A percentile compares a stretch with the other conserved stretches of the same genome.
Conservation (phyloP, 1,140 invertebrate genomes). For the Drosophila navojoa region DNA sequence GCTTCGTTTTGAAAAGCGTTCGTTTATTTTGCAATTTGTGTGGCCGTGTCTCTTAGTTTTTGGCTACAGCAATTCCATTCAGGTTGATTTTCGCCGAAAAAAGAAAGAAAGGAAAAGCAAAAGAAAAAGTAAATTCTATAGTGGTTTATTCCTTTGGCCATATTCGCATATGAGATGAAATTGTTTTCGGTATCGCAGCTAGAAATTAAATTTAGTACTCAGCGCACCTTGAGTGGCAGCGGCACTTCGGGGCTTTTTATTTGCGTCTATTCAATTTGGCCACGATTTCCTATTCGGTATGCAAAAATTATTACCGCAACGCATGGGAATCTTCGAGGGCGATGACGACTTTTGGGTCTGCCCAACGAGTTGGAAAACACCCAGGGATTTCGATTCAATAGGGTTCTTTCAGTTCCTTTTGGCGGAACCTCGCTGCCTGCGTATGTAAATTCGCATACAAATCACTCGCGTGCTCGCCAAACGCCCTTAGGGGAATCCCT, state of each 20-base stretch:
- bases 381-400: conserved; percentile 51
- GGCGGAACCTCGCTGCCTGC: conserved; percentile 23
- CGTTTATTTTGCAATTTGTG: conserved; percentile 63
- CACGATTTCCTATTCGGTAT: conserved; percentile 70
- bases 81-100: conserved; percentile 52
- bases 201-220: conserved; percentile 67
- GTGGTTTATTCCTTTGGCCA: too few species aligned
- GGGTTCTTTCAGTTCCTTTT: not conserved
- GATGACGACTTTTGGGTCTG: conserved; percentile 38
- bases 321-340: conserved; percentile 30
- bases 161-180: conserved; percentile 2
- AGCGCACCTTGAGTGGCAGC: conserved; percentile 15
- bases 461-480: conserved; percentile 72
- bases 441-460: conserved; percentile 79
- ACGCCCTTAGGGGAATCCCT: conserved; percentile 76
- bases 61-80: conserved; percentile 19
- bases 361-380: conserved; percentile 77
- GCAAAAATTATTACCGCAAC: conserved; percentile 72
- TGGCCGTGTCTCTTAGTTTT: conserved; percentile 21
- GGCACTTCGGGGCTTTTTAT: not conserved
- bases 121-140: conserved; percentile 26
- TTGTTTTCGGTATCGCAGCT: conserved; percentile 38
- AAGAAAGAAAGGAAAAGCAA: too few species aligned
- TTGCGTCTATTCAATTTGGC: conserved; percentile 69
- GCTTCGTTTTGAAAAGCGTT: conserved; percentile 51